phyloP scores from a whole-genome alignment of 1,140 invertebrate genomes.

The Coenobita brevimanus region DNA sequence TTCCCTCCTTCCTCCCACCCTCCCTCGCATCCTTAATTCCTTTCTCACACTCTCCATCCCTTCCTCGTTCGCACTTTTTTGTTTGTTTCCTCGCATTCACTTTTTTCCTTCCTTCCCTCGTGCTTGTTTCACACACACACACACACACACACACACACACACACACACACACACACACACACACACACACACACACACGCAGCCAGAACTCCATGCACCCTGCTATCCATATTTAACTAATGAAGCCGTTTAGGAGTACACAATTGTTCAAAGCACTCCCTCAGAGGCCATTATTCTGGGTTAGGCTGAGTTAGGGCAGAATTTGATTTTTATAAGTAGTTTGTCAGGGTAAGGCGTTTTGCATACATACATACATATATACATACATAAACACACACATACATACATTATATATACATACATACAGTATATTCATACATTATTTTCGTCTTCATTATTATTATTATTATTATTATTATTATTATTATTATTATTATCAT shows the following conservation, averaged over 20 bases:
- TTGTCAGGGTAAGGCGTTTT: too few relatives aligned
- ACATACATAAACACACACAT: neutral
- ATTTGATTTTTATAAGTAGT: too few relatives aligned
- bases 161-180: neutral
- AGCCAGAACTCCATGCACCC: neutral
- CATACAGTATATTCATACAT: too few relatives aligned
- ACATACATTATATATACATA: neutral
- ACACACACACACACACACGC: constrained; percentile 1
- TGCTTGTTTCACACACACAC: neutral
- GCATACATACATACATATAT: constrained; percentile 11
- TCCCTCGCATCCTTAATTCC: constrained; percentile 10
- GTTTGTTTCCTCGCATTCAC: neutral
- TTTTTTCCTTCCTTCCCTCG: neutral
- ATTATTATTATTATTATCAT: too few relatives aligned
- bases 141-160: constrained; percentile 1
- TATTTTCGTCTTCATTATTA: too few relatives aligned
- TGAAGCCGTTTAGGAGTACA: too few relatives aligned
- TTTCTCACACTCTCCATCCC: constrained; percentile 9
- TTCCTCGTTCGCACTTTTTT: neutral
- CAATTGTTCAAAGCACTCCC: too few relatives aligned
- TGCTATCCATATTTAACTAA: neutral
- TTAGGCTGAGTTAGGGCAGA: too few relatives aligned
- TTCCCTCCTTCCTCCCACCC: neutral
- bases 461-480: too few relatives aligned
- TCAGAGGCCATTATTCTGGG: too few relatives aligned